phyloP scores from a whole-genome alignment of 2,888 invertebrate species.

The Hypselothyrea guttata region DNA sequence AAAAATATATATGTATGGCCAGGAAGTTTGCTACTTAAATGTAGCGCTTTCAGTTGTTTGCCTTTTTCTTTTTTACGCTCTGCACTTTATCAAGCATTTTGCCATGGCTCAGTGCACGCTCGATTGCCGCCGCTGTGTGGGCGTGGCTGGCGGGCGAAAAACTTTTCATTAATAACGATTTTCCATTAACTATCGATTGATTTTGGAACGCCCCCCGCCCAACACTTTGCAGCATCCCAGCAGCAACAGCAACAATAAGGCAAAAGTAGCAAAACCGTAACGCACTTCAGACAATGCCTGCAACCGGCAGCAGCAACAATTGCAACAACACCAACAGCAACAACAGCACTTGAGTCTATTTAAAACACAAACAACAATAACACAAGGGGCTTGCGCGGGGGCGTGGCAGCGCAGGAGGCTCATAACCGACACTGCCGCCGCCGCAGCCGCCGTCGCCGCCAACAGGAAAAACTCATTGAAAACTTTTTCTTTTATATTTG shows the following conservation, averaged over 20 bases:
- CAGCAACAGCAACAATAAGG: conserved; percentile 44
- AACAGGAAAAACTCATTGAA: conserved; percentile 80
- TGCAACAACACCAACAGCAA: conserved; percentile 36
- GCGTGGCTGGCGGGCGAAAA: conserved; percentile 46
- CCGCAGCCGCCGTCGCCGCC: conserved; percentile 39
- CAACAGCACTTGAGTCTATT: conserved; percentile 75
- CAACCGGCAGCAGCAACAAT: conserved; percentile 52
- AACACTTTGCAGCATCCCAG: conserved; percentile 50
- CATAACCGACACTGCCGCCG: conserved; percentile 63
- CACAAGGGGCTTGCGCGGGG: conserved; percentile 33
- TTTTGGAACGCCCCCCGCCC: conserved; percentile 77
- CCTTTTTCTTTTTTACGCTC: conserved; percentile 49
- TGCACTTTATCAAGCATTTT: conserved; percentile 80
- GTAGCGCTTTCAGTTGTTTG: conserved; percentile 58
- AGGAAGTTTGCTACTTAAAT: conserved; percentile 71
- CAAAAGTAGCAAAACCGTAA: conserved; percentile 66
- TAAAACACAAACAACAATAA: conserved; percentile 77
- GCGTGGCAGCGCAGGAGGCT: conserved; percentile 42
- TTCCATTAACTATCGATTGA: conserved; percentile 83
- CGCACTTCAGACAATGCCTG: conserved; percentile 77
- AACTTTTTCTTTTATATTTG: conserved; percentile 77
- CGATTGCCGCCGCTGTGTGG: conserved; percentile 54
- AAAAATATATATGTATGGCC: conserved; percentile 28
- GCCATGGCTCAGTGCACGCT: conserved; percentile 76
- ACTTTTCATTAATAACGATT: conserved; percentile 83